Percentiles rank a stretch among this genome's conserved stretches.
Conservation (phyloP, 53 echinoderm and acorn worm species). For the Temnopleurus reevesii region DNA sequence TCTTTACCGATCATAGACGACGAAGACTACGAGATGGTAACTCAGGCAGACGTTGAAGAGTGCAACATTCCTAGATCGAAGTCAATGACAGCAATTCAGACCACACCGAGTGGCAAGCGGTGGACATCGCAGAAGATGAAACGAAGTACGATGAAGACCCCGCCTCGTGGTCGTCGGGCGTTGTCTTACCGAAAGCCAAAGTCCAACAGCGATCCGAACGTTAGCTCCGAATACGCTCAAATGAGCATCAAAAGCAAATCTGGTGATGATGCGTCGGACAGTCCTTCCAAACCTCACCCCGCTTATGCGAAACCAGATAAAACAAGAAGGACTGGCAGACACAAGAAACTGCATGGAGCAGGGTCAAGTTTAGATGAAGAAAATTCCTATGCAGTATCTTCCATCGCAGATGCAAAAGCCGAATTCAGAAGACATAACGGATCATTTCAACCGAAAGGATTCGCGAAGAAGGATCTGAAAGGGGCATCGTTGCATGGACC, state of each 20-base stretch:
- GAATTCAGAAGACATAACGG: too few species aligned
- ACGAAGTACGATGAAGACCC: slow-evolving; percentile 11
- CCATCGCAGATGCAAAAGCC: too few species aligned
- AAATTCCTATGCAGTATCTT: not conserved
- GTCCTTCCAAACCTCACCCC: not conserved
- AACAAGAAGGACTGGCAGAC: not conserved
- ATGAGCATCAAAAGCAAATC: slow-evolving; percentile 41
- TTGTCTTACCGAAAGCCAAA: slow-evolving; percentile 10
- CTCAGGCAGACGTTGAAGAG: not conserved
- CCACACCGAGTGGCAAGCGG: not conserved
- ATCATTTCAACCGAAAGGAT: not conserved
- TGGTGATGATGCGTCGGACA: not conserved
- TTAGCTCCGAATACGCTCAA: slow-evolving; percentile 24
- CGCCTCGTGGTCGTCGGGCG: slow-evolving; percentile 19
- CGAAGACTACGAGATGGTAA: not conserved
- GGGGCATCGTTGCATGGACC: slow-evolving; percentile 27
- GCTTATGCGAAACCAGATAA: slow-evolving; percentile 18
- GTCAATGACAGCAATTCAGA: slow-evolving; percentile 24
- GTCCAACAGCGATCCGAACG: slow-evolving; percentile 7
- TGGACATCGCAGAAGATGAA: slow-evolving; percentile 48
- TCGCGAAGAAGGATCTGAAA: slow-evolving; percentile 13
- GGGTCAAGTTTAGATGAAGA: not conserved
- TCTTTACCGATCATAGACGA: slow-evolving; percentile 8
- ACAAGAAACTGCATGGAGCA: not conserved
- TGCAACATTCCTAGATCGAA: not conserved